Evolutionary conservation across 2,113 vertebrate genomes (phyloP), one percentile per base, ranked within the genome.

Genomic region (Tautogolabrus adspersus): DNA sequence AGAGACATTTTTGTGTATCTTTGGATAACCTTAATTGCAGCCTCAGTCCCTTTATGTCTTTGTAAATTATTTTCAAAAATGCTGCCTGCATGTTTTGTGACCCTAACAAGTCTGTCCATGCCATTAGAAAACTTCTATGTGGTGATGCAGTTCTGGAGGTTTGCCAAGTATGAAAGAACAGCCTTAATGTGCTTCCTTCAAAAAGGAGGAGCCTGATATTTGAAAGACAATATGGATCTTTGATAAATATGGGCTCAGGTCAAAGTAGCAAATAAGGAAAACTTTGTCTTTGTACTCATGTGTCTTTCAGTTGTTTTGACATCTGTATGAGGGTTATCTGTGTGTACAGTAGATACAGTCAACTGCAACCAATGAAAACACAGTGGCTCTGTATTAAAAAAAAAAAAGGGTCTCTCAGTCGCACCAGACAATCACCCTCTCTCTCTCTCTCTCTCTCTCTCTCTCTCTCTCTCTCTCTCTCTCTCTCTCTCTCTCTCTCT

Each of bases 361-460:
- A 44, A 42, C 18, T 72, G 26, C 55, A 82, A 70, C 68, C 64
- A 73, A 62, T 83, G 76, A 72, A 72, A 83, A 66, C 37, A 63
- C 49, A 10, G 5, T 5, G 40, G 58, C 19, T 66, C 26, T 67
- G 46, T 40, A 72, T 66, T 55, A n/a, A 37, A 56, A 66, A 9
- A 30, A 68, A 62, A 80, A 55, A 70, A 78, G 62, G 63, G 77
- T 83, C 54, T 72, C 75, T 78, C 44, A 82, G 74, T 64, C 54
- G 69, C 83, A 79, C 57, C 52, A 89, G 91, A 93, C 88, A 92
- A 93, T 93, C 91, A 87, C 78, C 51, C 42, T 62, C 21, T 6
- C 30, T 42, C 19, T 42, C 11, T 63, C 26, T 51, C 19, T 60
- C 26, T 26, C 26, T 26, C 26, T 26, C 26, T 26, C 26, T 26